Conservation (phyloP, 1,140 invertebrate genomes). For the Neotoxoptera formosana region DNA sequence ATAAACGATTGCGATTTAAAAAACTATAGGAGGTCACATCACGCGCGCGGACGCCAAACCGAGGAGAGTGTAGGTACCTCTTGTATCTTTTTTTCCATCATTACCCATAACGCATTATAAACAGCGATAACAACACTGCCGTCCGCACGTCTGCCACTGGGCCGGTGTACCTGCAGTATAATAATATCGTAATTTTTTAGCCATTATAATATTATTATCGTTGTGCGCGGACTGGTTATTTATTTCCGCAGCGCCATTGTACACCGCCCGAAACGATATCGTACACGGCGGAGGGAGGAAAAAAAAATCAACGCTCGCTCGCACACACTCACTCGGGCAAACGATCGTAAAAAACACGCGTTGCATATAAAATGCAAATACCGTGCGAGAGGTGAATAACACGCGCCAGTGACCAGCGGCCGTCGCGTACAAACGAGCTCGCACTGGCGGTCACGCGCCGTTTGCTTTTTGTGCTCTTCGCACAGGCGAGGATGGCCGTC, state of each 20-base stretch:
- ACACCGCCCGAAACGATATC: neutral
- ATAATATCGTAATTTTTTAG: neutral
- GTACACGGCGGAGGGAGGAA: neutral
- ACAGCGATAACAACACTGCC: neutral
- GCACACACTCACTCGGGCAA: neutral
- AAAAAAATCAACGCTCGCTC: too few species aligned
- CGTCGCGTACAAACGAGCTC: neutral
- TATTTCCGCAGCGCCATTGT: neutral
- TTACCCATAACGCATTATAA: neutral
- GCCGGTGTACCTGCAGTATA: neutral
- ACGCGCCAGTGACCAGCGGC: neutral
- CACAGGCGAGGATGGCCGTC: neutral
- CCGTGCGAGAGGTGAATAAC: constrained; percentile 26
- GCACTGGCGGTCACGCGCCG: constrained; percentile 3
- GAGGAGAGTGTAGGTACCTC: neutral
- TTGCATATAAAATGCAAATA: constrained; percentile 6
- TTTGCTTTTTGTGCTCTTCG: constrained; percentile 28
- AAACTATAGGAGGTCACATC: neutral
- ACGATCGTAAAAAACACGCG: neutral
- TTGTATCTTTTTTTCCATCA: neutral
- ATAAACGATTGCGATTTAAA: neutral
- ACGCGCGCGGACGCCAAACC: neutral
- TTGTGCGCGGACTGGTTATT: neutral
- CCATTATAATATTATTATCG: neutral
- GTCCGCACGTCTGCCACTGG: neutral